Base-by-base conservation (phyloP, 2,113 vertebrate genomes). In the Poeciliopsis occidentalis region DNA sequence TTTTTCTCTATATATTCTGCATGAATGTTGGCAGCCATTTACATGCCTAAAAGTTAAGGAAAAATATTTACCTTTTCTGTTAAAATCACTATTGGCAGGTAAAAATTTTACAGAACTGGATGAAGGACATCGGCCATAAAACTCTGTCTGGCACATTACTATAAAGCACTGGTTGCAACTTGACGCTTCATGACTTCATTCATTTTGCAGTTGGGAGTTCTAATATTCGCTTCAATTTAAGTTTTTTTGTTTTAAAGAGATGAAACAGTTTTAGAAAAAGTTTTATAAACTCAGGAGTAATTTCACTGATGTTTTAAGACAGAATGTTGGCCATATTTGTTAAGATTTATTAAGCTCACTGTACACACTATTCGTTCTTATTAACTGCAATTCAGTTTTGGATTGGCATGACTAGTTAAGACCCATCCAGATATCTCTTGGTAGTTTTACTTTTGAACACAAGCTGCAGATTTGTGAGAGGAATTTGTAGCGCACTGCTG, bases 301-400 rank as follows among this genome's bases (percentile, higher is more conserved):
- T 54, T 57, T 57, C 2, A 3, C 22, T 57, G 5, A n/a, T 0
- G 10, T 57, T 64, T 34, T 5, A 4, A 12, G 34, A n/a, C 3
- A 34, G 29, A 37, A 37, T 73, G 30, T 78, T 88, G 82, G 84
- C 31, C 76, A 82, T 27, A 44, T 85, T 84, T 84, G 86, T 84
- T 76, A 84, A 81, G 79, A 62, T 57, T 44, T n/a, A 7, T 69
- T 27, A 62, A 54, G 4, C n/a, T 75, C 2, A 62, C 27, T 1
- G 47, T n/a, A 54, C 15, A 15, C 41, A 44, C 15, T 39, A 39
- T 51, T 17, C 13, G 0, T 51, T 51, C 44, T 51, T 4, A 51
- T 51, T 22, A 51, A 51, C 4, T 51, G 4, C 13, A 51, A 24
- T 54, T 24, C 5, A 54, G 19, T 24, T 54, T 22, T 22, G 22